These are phyloP conservation scores for Campoplex capitator DNA, from an alignment of 2,888 invertebrate species.

Conservation along the genomic window DNA sequence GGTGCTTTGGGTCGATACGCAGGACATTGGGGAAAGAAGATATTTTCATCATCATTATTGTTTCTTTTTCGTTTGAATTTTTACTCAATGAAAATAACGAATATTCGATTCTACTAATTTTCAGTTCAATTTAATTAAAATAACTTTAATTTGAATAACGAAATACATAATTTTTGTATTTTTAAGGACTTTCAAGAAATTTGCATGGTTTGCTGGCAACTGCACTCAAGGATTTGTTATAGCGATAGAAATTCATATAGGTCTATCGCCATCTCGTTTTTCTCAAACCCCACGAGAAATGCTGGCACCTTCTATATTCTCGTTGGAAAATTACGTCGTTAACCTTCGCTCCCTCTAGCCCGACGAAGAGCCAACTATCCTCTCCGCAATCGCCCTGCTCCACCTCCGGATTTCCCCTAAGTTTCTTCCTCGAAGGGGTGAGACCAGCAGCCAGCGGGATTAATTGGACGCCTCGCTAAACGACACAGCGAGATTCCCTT, in stretches of 20 bases:
- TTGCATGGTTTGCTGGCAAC: slow-evolving; percentile 14
- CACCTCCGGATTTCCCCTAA: slow-evolving; percentile 18
- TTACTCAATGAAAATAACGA: not conserved
- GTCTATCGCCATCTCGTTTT: slow-evolving; percentile 53
- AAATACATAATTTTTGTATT: slow-evolving; percentile 23
- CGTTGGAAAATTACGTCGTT: slow-evolving; percentile 68
- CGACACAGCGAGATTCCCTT: slow-evolving; percentile 63
- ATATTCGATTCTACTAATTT: not conserved
- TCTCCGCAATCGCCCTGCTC: slow-evolving; percentile 55
- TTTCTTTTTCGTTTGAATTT: too few relatives aligned
- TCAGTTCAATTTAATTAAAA: not conserved
- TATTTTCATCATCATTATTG: too few relatives aligned
- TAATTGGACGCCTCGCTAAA: slow-evolving; percentile 68
- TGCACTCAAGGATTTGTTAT: slow-evolving; percentile 43
- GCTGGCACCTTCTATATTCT: slow-evolving; percentile 65
- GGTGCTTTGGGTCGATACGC: too few relatives aligned
- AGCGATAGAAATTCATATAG: slow-evolving; percentile 21
- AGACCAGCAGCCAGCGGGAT: slow-evolving; percentile 64
- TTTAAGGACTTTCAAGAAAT: slow-evolving; percentile 37
- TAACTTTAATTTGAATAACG: not conserved
- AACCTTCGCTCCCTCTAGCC: slow-evolving; percentile 60
- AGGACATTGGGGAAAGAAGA: too few relatives aligned
- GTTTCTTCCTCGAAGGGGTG: slow-evolving; percentile 50
- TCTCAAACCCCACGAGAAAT: slow-evolving; percentile 46
- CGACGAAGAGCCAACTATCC: slow-evolving; percentile 56